A percentile compares a stretch with the other conserved stretches of the same genome.
These are phyloP conservation scores for Clarias fuscus DNA, from an alignment of 2,797 vertebrate species.

Conservation along the genomic window DNA sequence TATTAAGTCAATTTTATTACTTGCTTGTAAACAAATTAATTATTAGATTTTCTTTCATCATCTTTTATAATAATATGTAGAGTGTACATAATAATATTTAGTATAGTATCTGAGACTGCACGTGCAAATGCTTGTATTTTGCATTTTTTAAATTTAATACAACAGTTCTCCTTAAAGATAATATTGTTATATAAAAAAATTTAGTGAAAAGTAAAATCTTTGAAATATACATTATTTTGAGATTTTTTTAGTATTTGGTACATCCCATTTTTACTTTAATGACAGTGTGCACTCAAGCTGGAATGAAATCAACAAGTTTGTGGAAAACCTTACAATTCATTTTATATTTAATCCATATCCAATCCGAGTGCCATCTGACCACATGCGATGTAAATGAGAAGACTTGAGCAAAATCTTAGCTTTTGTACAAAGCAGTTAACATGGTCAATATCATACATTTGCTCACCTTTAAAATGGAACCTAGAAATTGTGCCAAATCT, in stretches of 20 bases:
- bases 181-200: background rate
- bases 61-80: background rate
- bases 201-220: background rate
- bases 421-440: background rate
- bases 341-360: background rate
- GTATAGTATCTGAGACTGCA: no score
- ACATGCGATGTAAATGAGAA: background rate
- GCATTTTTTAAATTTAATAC: background rate
- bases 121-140: background rate
- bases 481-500: background rate
- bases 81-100: background rate
- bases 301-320: background rate
- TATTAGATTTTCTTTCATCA: background rate
- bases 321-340: background rate
- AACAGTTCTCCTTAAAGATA: no score
- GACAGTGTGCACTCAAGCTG: background rate
- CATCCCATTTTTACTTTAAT: background rate
- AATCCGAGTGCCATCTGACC: background rate
- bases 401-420: background rate
- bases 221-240: background rate
- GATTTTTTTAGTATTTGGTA: background rate
- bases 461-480: background rate
- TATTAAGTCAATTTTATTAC: background rate
- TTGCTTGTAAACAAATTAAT: background rate
- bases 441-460: background rate